A percentile compares a stretch with the other conserved stretches of the same genome.
phyloP scores from a whole-genome alignment of 2,113 vertebrate species.

The Seriola dumerili region DNA sequence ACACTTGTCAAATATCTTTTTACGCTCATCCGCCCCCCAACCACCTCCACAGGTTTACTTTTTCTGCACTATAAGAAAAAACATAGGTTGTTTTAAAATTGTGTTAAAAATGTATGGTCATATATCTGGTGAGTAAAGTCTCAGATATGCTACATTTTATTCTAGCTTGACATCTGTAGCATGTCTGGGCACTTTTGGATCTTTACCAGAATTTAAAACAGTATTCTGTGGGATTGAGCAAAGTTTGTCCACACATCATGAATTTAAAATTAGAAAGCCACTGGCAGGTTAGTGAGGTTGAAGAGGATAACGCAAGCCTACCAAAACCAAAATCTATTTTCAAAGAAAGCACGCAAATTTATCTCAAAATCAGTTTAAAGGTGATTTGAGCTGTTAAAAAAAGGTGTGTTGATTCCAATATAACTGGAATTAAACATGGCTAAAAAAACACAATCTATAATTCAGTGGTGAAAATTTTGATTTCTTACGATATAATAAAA shows the following conservation, averaged over 20 bases:
- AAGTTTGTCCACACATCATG: conserved; percentile 15
- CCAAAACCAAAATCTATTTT: not conserved
- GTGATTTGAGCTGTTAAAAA: not conserved
- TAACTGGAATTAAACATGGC: no score
- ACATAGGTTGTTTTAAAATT: not conserved
- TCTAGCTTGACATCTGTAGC: not conserved
- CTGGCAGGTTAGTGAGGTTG: not conserved
- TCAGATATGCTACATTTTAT: not conserved
- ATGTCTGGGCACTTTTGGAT: not conserved
- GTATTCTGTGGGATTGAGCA: not conserved
- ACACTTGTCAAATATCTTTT: not conserved
- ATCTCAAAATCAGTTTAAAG: not conserved
- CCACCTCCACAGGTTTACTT: not conserved
- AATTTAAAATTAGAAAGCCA: conserved; percentile 9
- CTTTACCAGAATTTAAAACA: not conserved
- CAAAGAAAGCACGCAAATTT: no score
- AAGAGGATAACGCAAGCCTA: not conserved
- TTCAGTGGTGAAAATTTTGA: not conserved
- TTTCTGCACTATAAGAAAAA: not conserved
- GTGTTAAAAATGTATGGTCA: not conserved
- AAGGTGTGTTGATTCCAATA: no score
- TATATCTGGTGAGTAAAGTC: not conserved
- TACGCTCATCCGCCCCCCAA: not conserved
- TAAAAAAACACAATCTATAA: not conserved
- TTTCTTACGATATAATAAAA: not conserved